Evolutionary conservation across 2,797 vertebrate species (phyloP), one percentile per base, ranked within the genome.

Genomic region (Antrozous pallidus): DNA sequence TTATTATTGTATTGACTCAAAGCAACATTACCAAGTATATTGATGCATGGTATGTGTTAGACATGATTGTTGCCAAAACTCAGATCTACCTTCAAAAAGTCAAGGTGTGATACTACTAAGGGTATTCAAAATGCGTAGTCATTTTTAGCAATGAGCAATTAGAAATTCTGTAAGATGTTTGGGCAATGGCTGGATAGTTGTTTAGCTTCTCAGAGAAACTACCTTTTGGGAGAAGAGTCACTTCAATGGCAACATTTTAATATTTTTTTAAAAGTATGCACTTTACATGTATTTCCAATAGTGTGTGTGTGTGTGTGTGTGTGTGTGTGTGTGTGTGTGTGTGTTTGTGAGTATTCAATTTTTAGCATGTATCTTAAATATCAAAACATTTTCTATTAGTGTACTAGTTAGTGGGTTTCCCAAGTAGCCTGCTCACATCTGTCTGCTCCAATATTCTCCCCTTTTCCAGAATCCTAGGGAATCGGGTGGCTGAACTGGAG

Each of bases 401-500:
- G 10, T 18, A 47, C 63, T 47, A 16, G 9, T 24, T 47, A 16
- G 9, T 24, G 4, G 49, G 10, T 56, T 84, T 84, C 28, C 45
- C 38, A 16, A 33, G 14, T 10, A 56, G 9, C 71, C 28, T 63
- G 9, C 33, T 78, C 61, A 33, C 3, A 84, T 70, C 4, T 71
- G 3, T 49, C 45, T 54, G 12, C 77, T 87, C 28, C 26, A 22
- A 18, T 79, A 56, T 77, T 79, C n/a, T 75, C 9, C 2, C 20
- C 63, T 58, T 49, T 95, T 88, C 20, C 94, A 99, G 99, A 98
- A 99, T 99, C 98, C 98, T 99, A 95, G 99, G 99, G 75, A 99
- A 98, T 96, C 98, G 99, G 78, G 99, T 99, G 33, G 98, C 99
- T 69, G 99, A 99, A 97, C 97, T 99, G 95, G 99, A 99, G 97